Evolutionary conservation across 2,888 invertebrate genomes (phyloP), one percentile per base, ranked within the genome.

Genomic region (Microplitis deprimator): DNA sequence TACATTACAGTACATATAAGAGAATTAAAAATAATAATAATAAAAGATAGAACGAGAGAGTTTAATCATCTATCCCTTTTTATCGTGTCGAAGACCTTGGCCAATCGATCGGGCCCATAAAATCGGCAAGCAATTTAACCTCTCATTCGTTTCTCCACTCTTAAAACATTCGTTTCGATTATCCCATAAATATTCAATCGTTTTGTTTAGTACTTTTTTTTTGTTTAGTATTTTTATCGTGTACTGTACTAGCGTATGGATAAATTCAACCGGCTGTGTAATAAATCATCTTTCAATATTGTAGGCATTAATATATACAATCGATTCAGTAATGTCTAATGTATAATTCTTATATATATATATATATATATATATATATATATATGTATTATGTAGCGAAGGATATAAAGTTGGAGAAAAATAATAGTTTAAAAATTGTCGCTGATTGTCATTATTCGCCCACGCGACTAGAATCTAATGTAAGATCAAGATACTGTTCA

Each of bases 101-200:
- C 74, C 61, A 75, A 75, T 75, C 74, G 74, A 75, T 75, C 74
- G 68, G 68, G 68, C 60, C 74, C 67, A 75, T 75, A 68, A 75
- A 75, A 75, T 75, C 61, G 74, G 61, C 68, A 68, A 68, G 68
- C 68, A 75, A 75, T 75, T 75, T 75, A 68, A 75, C 68, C 74
- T 41, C 68, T 68, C 40, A 61, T 75, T 68, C 68, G 39, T 68
- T 75, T 60, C 67, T 75, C 61, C 60, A 68, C 68, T 75, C 50
- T n/a, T 50, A 38, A 39, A 73, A 73, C 67, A 73, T 67, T 73
- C 59, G 67, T 65, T 65, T 73, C 65, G 73, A 73, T 73, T 73
- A 73, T 73, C 73, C 73, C 73, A 75, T 75, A 75, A 75, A 75
- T 75, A 75, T 75, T 75, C 74, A 75, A 75, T 75, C 74, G 61